Conservation (phyloP, 2,113 vertebrate genomes). For the Nesoenas mayeri region DNA sequence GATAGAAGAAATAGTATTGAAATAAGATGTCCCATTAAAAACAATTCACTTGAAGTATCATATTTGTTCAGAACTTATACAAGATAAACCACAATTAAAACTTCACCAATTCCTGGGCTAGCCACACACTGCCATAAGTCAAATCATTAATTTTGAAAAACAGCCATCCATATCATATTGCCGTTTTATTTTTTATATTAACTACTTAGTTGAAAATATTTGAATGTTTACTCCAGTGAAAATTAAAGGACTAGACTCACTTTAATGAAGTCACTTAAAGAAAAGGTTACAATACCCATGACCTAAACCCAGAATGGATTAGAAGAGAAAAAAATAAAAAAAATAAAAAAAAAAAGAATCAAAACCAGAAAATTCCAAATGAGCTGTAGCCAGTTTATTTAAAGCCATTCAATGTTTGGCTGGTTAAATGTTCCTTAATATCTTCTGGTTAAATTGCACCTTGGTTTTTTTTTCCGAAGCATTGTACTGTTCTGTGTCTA, state of each 20-base stretch:
- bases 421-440: not conserved
- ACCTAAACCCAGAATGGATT: not conserved
- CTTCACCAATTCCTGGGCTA: not conserved
- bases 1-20: not conserved
- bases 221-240: not conserved
- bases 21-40: not conserved
- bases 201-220: not conserved
- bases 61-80: not conserved
- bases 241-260: not conserved
- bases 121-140: not conserved
- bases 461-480: not conserved
- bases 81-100: not conserved
- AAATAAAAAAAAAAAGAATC: not conserved
- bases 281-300: not conserved
- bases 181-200: not conserved
- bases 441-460: not conserved
- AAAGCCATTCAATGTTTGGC: not conserved
- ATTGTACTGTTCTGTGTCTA: not conserved
- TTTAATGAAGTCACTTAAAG: not conserved
- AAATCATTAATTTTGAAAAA: not conserved
- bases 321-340: not conserved
- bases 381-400: not conserved
- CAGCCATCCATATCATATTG: not conserved
- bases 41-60: not conserved
- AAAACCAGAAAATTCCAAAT: not conserved